Conservation (phyloP, 2,888 invertebrate species). For the Drosophila fulvimacula region DNA sequence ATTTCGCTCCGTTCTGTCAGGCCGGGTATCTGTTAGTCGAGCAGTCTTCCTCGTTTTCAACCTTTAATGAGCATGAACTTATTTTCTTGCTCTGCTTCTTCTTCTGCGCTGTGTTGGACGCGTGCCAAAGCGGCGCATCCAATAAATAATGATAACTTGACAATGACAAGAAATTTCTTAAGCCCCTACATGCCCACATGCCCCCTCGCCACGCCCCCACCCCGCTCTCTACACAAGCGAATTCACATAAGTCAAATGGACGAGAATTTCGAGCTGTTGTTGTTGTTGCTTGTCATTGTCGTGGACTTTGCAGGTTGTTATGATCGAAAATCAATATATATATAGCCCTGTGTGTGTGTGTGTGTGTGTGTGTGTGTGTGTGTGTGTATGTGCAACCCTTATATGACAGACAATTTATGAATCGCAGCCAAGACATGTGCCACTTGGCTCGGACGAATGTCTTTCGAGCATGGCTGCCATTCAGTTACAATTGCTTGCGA, state of each 20-base stretch:
- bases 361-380: not conserved
- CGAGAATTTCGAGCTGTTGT: constrained; percentile 37
- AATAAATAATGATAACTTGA: constrained; percentile 75
- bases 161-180: constrained; percentile 59
- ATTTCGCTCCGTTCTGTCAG: not conserved
- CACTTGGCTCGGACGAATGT: constrained; percentile 29
- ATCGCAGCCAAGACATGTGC: constrained; percentile 36
- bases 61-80: constrained; percentile 4
- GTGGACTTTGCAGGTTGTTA: constrained; percentile 64
- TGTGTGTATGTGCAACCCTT: constrained; percentile 6
- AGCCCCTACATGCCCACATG: constrained; percentile 2
- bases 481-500: constrained; percentile 5
- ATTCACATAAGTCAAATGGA: constrained; percentile 52
- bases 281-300: constrained; percentile 31
- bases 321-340: constrained; percentile 74
- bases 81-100: not conserved
- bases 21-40: constrained; percentile 1
- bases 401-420: constrained; percentile 12
- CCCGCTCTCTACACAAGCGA: not conserved
- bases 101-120: constrained; percentile 34
- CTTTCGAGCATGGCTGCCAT: constrained; percentile 12
- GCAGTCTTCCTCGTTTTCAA: not conserved
- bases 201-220: not conserved
- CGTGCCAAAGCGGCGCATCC: constrained; percentile 73
- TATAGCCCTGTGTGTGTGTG: constrained; percentile 15